phyloP scores from a whole-genome alignment of 2,113 vertebrate species.

The Cyprinodon brontotheroides region DNA sequence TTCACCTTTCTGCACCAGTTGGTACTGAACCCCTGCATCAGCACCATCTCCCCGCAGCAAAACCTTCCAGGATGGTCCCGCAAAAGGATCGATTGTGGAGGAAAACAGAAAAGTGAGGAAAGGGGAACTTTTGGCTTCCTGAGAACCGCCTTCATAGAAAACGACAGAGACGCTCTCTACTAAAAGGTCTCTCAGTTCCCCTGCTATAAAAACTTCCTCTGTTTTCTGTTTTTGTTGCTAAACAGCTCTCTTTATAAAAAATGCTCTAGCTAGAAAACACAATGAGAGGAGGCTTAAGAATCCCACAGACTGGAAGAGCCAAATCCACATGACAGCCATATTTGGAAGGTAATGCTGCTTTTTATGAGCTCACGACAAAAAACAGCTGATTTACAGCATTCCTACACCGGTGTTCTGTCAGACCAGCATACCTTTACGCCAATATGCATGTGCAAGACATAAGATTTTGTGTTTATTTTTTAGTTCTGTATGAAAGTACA shows the following conservation, averaged over 20 bases:
- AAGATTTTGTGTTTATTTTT: no score
- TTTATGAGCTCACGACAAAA: neutral
- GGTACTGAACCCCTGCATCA: slow-evolving; percentile 85
- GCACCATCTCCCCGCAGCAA: slow-evolving; percentile 86
- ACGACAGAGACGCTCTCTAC: no score
- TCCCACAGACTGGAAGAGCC: no score
- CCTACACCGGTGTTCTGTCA: no score
- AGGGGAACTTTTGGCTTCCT: neutral
- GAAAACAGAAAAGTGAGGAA: neutral
- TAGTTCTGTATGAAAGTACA: no score
- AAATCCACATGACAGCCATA: neutral
- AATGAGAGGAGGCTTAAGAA: neutral
- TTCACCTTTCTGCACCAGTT: slow-evolving; percentile 85
- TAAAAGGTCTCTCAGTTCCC: neutral
- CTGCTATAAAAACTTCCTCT: neutral
- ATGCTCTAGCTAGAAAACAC: neutral
- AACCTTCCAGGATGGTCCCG: slow-evolving; percentile 85
- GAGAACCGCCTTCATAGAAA: neutral
- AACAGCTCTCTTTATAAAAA: no score
- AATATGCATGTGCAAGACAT: no score
- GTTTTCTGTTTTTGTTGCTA: neutral
- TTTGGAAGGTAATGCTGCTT: neutral
- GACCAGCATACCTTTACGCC: no score
- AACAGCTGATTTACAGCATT: neutral
- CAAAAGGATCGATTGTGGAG: slow-evolving; percentile 80